Conservation (phyloP, 1,140 invertebrate genomes). For the Dinoponera quadriceps region DNA sequence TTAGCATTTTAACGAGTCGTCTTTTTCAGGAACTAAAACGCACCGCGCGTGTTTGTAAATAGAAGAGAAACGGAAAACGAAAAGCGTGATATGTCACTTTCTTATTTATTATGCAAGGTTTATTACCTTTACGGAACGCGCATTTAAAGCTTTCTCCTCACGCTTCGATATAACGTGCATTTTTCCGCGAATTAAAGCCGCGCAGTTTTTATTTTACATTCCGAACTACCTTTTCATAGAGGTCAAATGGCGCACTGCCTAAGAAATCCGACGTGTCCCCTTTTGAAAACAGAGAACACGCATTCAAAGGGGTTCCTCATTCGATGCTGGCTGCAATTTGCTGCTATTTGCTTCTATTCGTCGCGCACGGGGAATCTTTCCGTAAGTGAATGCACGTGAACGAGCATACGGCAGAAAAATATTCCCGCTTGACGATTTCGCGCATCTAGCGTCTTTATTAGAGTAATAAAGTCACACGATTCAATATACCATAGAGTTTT, state of each 20-base stretch:
- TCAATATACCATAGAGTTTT: too few relatives aligned
- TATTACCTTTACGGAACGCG: neutral
- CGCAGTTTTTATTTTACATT: neutral
- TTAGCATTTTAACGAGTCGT: slow-evolving; percentile 45
- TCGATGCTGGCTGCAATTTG: neutral
- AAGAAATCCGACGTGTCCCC: neutral
- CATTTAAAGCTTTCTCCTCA: neutral
- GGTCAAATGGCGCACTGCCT: neutral
- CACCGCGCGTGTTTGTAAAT: neutral
- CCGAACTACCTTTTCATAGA: neutral
- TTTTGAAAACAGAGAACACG: slow-evolving; percentile 4
- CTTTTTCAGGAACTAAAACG: slow-evolving; percentile 3
- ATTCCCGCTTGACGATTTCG: neutral
- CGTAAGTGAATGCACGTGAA: neutral
- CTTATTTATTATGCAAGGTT: neutral
- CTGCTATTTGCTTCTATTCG: slow-evolving; percentile 6
- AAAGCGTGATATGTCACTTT: neutral
- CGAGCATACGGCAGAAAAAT: neutral
- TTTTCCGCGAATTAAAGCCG: neutral
- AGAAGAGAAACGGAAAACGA: slow-evolving; percentile 1
- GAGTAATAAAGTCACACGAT: neutral
- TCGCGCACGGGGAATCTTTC: neutral
- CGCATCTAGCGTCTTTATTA: neutral
- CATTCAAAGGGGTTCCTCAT: slow-evolving; percentile 13
- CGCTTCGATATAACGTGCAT: neutral